Conservation (phyloP, 2,113 vertebrate genomes). For the Glaucomys volans region DNA sequence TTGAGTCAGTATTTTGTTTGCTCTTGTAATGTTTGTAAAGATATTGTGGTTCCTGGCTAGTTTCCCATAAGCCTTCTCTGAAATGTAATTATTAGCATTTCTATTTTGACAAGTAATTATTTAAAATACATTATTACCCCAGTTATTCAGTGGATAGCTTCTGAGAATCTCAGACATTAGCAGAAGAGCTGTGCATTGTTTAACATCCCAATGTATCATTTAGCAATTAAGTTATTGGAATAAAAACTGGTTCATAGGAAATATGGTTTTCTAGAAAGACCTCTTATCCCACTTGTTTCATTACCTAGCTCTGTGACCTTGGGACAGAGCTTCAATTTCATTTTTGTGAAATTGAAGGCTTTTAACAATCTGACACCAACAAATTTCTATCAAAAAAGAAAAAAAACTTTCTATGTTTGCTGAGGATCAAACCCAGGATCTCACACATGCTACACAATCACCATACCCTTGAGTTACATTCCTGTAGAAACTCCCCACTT, state of each 20-base stretch:
- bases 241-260: not conserved
- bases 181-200: not conserved
- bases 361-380: not conserved
- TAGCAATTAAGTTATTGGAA: not conserved
- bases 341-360: not conserved
- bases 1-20: not conserved
- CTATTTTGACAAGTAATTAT: not conserved
- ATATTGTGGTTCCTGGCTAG: not conserved
- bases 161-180: not conserved
- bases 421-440: too few species aligned
- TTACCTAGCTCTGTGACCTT: not conserved
- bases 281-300: not conserved
- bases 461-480: too few species aligned
- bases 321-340: not conserved
- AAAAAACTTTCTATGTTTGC: too few species aligned
- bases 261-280: not conserved
- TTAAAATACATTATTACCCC: not conserved
- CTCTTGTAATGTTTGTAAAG: not conserved
- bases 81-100: slow-evolving; percentile 2
- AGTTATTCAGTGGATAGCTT: not conserved
- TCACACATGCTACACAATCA: too few species aligned
- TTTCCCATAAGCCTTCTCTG: not conserved
- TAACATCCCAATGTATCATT: slow-evolving; percentile 22
- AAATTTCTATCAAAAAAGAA: not conserved
- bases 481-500: not conserved